Evolutionary conservation across 2,888 invertebrate species (phyloP).

Genomic region (Orchesella flavescens): DNA sequence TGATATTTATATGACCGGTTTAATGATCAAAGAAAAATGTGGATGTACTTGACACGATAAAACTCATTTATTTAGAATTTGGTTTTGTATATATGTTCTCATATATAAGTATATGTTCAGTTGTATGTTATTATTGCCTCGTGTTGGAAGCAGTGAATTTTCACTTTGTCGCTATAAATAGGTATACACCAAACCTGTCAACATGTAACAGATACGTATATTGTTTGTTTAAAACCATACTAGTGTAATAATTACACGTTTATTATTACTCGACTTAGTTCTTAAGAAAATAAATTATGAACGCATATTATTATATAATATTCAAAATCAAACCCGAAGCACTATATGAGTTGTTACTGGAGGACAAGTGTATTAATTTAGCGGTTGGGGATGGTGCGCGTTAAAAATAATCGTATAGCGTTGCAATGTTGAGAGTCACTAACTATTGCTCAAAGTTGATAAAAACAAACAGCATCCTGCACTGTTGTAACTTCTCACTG

Average conservation of each 20-base stretch:
- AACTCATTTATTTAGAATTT: slow-evolving; percentile 33
- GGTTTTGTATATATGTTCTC: not conserved
- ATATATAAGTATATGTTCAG: not conserved
- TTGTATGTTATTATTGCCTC: slow-evolving; percentile 46
- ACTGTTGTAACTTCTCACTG: slow-evolving; percentile 42
- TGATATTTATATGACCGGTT: too few relatives aligned
- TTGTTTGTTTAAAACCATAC: slow-evolving; percentile 5
- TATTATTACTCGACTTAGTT: not conserved
- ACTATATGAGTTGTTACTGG: not conserved
- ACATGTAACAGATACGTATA: slow-evolving; percentile 14
- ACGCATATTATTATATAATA: too few relatives aligned
- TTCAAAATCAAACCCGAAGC: too few relatives aligned
- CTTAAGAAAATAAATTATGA: slow-evolving; percentile 26
- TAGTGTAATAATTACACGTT: not conserved
- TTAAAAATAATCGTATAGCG: slow-evolving; percentile 5
- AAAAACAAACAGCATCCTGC: slow-evolving; percentile 57
- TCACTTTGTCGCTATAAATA: slow-evolving; percentile 49
- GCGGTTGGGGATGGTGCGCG: too few relatives aligned
- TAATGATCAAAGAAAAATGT: not conserved
- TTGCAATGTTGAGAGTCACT: not conserved
- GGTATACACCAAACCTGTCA: slow-evolving; percentile 28
- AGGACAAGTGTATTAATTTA: not conserved
- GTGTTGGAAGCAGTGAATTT: slow-evolving; percentile 42
- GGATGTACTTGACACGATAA: slow-evolving; percentile 54
- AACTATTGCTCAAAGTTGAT: not conserved